These are phyloP conservation scores for Sepiola atlantica DNA, from an alignment of 2,888 invertebrate genomes.

Conservation along the genomic window DNA sequence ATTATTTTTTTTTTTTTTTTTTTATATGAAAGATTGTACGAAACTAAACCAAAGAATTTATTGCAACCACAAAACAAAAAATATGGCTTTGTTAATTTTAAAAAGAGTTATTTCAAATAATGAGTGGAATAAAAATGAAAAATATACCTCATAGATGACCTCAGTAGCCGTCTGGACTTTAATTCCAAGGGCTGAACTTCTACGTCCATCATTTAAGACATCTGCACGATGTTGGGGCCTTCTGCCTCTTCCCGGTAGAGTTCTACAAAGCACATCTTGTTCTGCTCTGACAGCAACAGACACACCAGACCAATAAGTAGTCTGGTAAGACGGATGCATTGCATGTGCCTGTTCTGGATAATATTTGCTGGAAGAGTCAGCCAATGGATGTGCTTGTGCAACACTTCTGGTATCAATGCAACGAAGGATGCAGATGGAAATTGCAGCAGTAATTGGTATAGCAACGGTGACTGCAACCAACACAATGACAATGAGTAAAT, in stretches of 20 bases:
- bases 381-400: conserved; percentile 32
- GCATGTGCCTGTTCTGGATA: not conserved
- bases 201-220: not conserved
- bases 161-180: not conserved
- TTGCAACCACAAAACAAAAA: too few species aligned
- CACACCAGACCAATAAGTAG: not conserved
- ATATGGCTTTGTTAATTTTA: too few species aligned
- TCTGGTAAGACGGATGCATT: conserved; percentile 13
- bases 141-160: not conserved
- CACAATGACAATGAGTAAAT: conserved; percentile 32
- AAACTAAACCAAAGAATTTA: too few species aligned
- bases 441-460: conserved; percentile 10
- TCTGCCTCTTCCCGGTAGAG: conserved; percentile 20
- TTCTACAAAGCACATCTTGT: conserved; percentile 32
- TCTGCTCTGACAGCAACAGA: not conserved
- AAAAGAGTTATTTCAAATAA: too few species aligned
- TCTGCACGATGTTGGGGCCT: conserved; percentile 21
- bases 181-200: conserved; percentile 10
- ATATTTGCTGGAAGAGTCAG: not conserved
- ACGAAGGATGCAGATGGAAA: conserved; percentile 22
- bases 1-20: too few species aligned
- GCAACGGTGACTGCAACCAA: conserved; percentile 6
- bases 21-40: too few species aligned
- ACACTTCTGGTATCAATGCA: conserved; percentile 32
- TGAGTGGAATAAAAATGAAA: too few species aligned